Evolutionary conservation across 92 coral and sea anemone genomes (phyloP).

Genomic region (Epizoanthus scotinus): DNA sequence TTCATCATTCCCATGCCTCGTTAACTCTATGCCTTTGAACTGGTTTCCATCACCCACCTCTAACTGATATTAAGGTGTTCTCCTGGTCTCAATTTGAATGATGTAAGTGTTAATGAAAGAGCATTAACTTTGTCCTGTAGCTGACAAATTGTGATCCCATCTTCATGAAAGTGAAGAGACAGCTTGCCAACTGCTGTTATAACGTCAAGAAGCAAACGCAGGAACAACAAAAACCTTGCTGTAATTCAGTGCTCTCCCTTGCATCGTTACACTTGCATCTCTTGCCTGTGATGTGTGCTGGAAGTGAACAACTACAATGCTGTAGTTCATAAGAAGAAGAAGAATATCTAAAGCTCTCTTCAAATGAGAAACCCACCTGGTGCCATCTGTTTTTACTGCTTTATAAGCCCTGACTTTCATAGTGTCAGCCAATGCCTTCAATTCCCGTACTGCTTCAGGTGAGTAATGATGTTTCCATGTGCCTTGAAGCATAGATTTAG

Average conservation of each 20-base stretch:
- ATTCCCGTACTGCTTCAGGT: conserved; percentile 21
- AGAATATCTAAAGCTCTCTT: conserved; percentile 28
- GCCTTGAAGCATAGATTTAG: conserved; percentile 34
- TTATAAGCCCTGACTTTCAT: conserved; percentile 33
- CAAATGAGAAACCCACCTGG: conserved; percentile 43
- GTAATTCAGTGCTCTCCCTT: conserved; percentile 23
- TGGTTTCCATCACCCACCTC: conserved; percentile 1
- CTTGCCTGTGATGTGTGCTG: conserved; percentile 41
- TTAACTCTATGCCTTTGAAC: conserved; percentile 15
- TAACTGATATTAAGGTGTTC: background rate
- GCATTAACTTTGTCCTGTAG: conserved; percentile 45
- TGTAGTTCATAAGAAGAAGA: conserved; percentile 40
- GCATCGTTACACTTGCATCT: conserved; percentile 46
- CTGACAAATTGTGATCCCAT: conserved; percentile 37
- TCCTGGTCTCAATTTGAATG: background rate
- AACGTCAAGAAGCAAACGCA: conserved; percentile 41
- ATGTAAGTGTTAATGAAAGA: background rate
- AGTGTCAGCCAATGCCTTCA: conserved; percentile 30
- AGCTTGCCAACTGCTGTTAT: conserved; percentile 29
- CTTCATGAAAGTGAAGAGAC: conserved; percentile 43
- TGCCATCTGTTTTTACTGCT: conserved; percentile 42
- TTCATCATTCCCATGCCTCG: conserved; percentile 38
- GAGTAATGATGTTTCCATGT: conserved; percentile 42
- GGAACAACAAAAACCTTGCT: conserved; percentile 29
- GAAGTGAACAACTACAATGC: conserved; percentile 39